phyloP scores from a whole-genome alignment of 1,140 invertebrate species.

The Ceratosolen fusciceps region DNA sequence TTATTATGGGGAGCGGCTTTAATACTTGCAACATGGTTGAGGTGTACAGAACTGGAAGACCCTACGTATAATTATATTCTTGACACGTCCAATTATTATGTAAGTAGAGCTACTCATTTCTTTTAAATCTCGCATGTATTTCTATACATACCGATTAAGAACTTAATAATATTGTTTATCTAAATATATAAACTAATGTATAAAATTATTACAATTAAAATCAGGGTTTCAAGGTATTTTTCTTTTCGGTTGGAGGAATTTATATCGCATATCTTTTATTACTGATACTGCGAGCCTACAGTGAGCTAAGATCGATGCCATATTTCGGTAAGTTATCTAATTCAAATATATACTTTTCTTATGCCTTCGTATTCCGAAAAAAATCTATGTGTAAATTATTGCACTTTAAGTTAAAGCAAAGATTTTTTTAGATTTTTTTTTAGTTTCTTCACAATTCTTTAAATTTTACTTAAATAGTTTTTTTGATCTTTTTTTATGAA shows the following conservation, averaged over 20 bases:
- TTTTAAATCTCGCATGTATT: background rate
- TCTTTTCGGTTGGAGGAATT: conserved; percentile 86
- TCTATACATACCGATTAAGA: too few species aligned
- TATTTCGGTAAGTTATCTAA: conserved; percentile 90
- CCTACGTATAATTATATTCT: conserved; percentile 94
- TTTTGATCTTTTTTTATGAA: background rate
- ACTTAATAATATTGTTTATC: background rate
- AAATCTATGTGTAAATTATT: background rate
- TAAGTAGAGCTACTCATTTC: conserved; percentile 68
- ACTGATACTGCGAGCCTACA: conserved; percentile 90
- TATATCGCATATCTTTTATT: conserved; percentile 90
- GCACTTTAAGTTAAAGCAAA: background rate
- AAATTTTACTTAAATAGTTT: too few species aligned
- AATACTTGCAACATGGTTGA: conserved; percentile 89
- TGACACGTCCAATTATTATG: conserved; percentile 90
- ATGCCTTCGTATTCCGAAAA: too few species aligned
- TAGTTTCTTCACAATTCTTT: too few species aligned
- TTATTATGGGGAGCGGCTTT: conserved; percentile 90
- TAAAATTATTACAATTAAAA: conserved; percentile 60
- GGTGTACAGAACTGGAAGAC: conserved; percentile 89
- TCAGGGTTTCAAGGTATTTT: conserved; percentile 88
- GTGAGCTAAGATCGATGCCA: conserved; percentile 95
- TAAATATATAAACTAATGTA: background rate
- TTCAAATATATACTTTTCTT: background rate
- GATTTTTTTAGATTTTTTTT: too few species aligned